Evolutionary conservation across 2,113 vertebrate genomes (phyloP).

Genomic region (Nesogale talazaci): DNA sequence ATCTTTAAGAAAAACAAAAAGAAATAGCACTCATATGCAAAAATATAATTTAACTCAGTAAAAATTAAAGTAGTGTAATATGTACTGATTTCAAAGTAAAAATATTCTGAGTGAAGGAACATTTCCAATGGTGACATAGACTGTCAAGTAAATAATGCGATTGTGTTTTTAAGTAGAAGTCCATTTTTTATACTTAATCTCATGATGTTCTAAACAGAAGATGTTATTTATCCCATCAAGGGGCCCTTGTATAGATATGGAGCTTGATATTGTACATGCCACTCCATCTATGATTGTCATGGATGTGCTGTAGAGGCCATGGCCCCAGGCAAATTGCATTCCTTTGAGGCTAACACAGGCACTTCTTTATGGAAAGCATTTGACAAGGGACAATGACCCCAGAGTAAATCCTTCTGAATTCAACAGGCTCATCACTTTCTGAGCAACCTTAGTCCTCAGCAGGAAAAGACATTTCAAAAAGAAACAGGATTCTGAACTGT

Average conservation of each 20-base stretch:
- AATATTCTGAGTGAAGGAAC: background rate
- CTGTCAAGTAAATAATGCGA: background rate
- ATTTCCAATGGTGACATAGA: background rate
- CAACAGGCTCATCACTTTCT: background rate
- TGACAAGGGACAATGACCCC: conserved; percentile 23
- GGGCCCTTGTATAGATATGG: conserved; percentile 55
- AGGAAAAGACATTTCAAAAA: conserved; percentile 10
- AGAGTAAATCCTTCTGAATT: background rate
- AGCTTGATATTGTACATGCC: background rate
- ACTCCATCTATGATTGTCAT: conserved; percentile 46
- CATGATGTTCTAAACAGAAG: conserved; percentile 27
- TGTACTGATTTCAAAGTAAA: background rate
- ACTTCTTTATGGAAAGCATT: conserved; percentile 54
- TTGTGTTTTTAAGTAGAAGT: conserved; percentile 55
- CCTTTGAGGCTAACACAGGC: conserved; percentile 65
- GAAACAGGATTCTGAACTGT: background rate
- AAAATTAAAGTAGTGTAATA: conserved; percentile 14
- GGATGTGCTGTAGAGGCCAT: conserved; percentile 18
- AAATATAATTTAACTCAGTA: background rate
- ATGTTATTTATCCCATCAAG: conserved; percentile 51
- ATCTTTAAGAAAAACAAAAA: background rate
- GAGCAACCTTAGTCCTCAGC: background rate
- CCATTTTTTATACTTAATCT: conserved; percentile 44
- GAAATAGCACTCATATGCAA: background rate
- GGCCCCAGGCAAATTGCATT: conserved; percentile 69